A percentile compares a stretch with the other conserved stretches of the same genome.
Evolutionary conservation across 2,797 vertebrate genomes (phyloP).

Genomic region (Hypotaenidia okinawae): DNA sequence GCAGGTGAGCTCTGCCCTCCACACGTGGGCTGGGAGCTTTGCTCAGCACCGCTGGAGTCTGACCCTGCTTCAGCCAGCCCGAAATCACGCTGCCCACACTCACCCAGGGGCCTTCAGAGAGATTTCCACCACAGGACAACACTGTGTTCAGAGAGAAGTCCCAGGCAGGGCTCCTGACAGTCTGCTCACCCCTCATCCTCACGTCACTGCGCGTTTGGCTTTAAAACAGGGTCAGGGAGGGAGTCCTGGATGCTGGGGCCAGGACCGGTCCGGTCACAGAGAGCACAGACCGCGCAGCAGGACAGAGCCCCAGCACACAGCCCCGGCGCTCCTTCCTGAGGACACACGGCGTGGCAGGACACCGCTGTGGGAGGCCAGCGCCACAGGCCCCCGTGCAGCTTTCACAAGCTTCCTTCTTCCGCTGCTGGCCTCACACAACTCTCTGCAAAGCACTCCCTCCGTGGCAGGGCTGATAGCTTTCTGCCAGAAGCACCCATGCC

Average conservation of each 20-base stretch:
- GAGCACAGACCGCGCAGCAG: background rate
- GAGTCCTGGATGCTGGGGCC: background rate
- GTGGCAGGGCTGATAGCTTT: background rate
- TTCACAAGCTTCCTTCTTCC: background rate
- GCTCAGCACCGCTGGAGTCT: background rate
- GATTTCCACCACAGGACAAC: background rate
- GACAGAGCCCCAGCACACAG: background rate
- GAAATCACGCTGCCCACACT: fast-evolving
- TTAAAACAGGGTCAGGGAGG: background rate
- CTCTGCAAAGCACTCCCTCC: background rate
- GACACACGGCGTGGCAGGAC: fast-evolving
- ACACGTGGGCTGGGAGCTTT: background rate
- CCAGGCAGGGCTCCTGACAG: background rate
- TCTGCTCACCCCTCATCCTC: background rate
- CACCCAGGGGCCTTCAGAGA: background rate
- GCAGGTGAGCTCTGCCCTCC: background rate
- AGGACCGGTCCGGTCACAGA: fast-evolving
- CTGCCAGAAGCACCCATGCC: background rate
- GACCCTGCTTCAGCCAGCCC: background rate
- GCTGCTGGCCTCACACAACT: background rate
- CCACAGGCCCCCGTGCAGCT: background rate
- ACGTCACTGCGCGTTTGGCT: background rate
- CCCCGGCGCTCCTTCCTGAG: fast-evolving
- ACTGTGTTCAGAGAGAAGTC: background rate
- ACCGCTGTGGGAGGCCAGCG: fast-evolving